These are phyloP conservation scores for Coptotermes formosanus DNA, from an alignment of 1,140 invertebrate genomes.

Conservation along the genomic window DNA sequence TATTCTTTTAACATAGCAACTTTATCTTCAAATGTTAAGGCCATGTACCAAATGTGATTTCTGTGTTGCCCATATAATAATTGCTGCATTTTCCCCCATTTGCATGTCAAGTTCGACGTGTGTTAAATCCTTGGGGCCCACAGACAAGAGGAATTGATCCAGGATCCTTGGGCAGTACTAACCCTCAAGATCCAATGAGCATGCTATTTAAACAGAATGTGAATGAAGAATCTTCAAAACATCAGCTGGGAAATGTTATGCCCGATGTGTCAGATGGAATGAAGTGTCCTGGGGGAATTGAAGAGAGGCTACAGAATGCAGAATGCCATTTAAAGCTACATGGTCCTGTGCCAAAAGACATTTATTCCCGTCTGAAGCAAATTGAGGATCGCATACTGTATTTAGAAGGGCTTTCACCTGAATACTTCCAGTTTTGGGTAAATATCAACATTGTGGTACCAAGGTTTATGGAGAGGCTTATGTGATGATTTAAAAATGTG, in stretches of 20 bases:
- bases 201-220: neutral
- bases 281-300: slow-evolving; percentile 46
- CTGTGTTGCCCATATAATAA: neutral
- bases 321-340: slow-evolving; percentile 57
- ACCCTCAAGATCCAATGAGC: neutral
- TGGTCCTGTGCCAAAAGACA: slow-evolving; percentile 54
- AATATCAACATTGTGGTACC: slow-evolving; percentile 34
- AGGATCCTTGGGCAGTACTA: slow-evolving; percentile 37
- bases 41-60: no score
- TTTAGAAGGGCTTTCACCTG: slow-evolving; percentile 67
- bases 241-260: slow-evolving; percentile 39
- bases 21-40: no score
- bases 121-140: slow-evolving; percentile 59
- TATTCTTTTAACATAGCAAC: no score
- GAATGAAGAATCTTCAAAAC: slow-evolving; percentile 36
- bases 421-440: slow-evolving; percentile 67
- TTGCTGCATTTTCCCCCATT: slow-evolving; percentile 21
- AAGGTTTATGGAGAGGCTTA: no score
- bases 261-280: slow-evolving; percentile 37
- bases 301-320: slow-evolving; percentile 57
- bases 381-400: slow-evolving; percentile 64
- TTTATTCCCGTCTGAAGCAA: slow-evolving; percentile 62
- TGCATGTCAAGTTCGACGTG: slow-evolving; percentile 55
- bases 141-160: slow-evolving; percentile 47
- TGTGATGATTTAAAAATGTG: no score